These are phyloP conservation scores for Monopterus albus DNA, from an alignment of 2,113 vertebrate species.

Conservation along the genomic window DNA sequence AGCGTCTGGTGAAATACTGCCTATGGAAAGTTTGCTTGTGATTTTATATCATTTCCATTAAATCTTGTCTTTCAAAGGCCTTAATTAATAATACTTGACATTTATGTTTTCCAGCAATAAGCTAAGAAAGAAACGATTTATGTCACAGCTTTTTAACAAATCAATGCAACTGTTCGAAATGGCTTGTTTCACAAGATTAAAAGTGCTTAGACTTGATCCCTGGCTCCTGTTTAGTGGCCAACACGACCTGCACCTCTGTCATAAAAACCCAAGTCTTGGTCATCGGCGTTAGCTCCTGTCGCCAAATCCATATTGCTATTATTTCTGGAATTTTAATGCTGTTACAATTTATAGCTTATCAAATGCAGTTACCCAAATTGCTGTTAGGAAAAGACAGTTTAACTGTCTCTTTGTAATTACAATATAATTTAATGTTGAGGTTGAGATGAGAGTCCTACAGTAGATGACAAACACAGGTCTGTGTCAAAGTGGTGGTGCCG, in stretches of 20 bases:
- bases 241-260: constrained; percentile 89
- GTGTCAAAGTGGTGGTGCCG: constrained; percentile 73
- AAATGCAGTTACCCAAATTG: constrained; percentile 99
- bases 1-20: constrained; percentile 67
- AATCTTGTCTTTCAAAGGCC: constrained; percentile 88
- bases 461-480: constrained; percentile 89
- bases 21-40: constrained; percentile 79
- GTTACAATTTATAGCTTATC: constrained; percentile 97
- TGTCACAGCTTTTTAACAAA: constrained; percentile 99
- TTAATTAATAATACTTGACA: constrained; percentile 96
- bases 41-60: constrained; percentile 84
- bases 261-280: constrained; percentile 83
- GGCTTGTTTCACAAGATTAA: constrained; percentile 99
- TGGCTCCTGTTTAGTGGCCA: constrained; percentile 92
- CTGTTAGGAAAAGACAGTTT: constrained; percentile 97
- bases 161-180: constrained; percentile 99
- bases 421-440: constrained; percentile 95
- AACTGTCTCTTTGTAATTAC: constrained; percentile 99
- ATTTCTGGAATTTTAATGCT: constrained; percentile 98
- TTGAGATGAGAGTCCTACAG: constrained; percentile 84
- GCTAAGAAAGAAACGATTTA: constrained; percentile 99
- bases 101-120: constrained; percentile 95
- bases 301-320: constrained; percentile 96
- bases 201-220: constrained; percentile 97
- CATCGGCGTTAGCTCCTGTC: constrained; percentile 92